Evolutionary conservation across 2,797 vertebrate species (phyloP), one percentile per base, ranked within the genome.

Genomic region (Scolopax bukidnonensis): DNA sequence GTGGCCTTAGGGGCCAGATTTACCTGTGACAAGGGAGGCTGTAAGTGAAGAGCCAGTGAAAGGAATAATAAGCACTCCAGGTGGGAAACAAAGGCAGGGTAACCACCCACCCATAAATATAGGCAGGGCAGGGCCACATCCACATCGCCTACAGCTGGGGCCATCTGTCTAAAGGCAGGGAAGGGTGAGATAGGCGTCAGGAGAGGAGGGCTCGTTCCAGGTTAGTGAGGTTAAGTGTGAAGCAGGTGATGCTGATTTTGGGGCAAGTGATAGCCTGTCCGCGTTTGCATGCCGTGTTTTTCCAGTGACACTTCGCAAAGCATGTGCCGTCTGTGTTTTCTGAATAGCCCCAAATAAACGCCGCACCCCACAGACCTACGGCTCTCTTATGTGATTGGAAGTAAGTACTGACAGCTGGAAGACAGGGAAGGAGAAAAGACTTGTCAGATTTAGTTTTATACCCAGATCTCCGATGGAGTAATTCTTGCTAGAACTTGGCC

Each of bases 251-350:
- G 45, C 85, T 60, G 71, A 36, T 18, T 75, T 32, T 47, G 57
- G 56, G 90, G 48, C 94, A 95, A 92, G 94, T 84, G 56, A 45
- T 56, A 70, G 68, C 93, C 70, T 95, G 90, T 16, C 89, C 63
- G 51, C 2, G 6, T 93, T 96, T 89, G 68, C 91, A 51, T 89
- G 68, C 90, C 47, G 1, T 89, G 57, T 95, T 95, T 95, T 87
- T 74, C 86, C 81, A 71, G 82, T 89, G 94, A 89, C 71, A 80
- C 24, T 82, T 36, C 28, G 41, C 27, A 57, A 60, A 64, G 11
- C 2, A 7, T 3, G 5, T 15, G 16, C 6, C 5, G 43, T 13
- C 17, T 56, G 21, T 87, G 53, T 77, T 83, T 95, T 68, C 91
- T 68, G 57, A 81, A 60, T 25, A 82, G 60, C 67, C 61, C 81